Evolutionary conservation across 2,888 invertebrate genomes (phyloP).

Genomic region (Calliphora vomitoria): DNA sequence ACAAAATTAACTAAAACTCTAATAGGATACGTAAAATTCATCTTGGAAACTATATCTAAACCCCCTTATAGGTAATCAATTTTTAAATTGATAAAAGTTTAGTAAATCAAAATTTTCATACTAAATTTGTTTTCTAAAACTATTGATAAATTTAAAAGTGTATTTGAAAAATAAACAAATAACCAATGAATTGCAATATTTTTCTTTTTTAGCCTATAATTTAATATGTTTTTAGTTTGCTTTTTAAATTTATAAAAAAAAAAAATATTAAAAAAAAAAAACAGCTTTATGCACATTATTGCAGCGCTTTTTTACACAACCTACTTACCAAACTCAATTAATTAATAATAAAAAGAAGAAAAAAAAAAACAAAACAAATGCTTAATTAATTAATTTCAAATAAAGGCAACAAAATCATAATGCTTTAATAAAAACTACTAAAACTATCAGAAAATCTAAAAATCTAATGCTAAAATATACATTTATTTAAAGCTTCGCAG

Average conservation of each 20-base stretch:
- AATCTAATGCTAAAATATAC: conserved; percentile 51
- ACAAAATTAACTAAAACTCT: too few species aligned
- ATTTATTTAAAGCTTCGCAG: conserved; percentile 82
- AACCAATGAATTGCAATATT: conserved; percentile 59
- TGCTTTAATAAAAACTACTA: conserved; percentile 8
- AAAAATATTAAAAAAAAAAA: conserved; percentile 21
- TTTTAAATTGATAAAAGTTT: too few species aligned
- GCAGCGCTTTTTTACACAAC: conserved; percentile 74
- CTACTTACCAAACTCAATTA: conserved; percentile 49
- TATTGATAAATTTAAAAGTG: too few species aligned
- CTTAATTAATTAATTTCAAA: conserved; percentile 49
- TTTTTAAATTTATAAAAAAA: conserved; percentile 55
- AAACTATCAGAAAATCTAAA: conserved; percentile 29
- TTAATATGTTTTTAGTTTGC: conserved; percentile 63
- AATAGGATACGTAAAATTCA: too few species aligned
- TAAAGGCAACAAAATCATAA: conserved; percentile 29
- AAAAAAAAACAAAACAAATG: conserved; percentile 41
- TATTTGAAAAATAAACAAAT: too few species aligned
- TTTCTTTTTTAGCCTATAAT: conserved; percentile 31
- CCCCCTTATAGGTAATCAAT: too few species aligned
- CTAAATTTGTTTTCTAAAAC: too few species aligned
- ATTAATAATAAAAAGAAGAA: conserved; percentile 28
- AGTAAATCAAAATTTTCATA: too few species aligned
- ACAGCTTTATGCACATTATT: conserved; percentile 72
- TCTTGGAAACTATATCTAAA: too few species aligned